phyloP scores from a whole-genome alignment of 2,888 invertebrate genomes.

The Biston betularia region DNA sequence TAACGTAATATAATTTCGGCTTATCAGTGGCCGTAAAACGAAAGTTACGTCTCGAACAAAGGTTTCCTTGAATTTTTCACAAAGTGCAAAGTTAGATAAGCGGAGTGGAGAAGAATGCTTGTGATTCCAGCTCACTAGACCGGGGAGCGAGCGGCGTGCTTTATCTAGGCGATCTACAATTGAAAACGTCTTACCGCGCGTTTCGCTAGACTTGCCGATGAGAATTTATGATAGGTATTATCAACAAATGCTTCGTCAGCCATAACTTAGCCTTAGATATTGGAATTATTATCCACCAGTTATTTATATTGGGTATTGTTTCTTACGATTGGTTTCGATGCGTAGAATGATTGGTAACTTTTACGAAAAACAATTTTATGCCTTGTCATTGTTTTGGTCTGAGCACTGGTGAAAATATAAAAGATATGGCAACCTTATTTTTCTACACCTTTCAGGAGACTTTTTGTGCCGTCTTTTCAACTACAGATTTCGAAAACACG shows the following conservation, averaged over 20 bases:
- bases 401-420: not conserved
- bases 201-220: slow-evolving; percentile 36
- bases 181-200: slow-evolving; percentile 49
- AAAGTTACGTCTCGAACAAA: not conserved
- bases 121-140: slow-evolving; percentile 45
- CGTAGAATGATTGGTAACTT: slow-evolving; percentile 13
- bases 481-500: too few relatives aligned
- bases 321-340: slow-evolving; percentile 16
- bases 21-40: too few relatives aligned
- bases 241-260: slow-evolving; percentile 35
- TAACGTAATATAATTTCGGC: too few relatives aligned
- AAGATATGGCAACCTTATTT: too few relatives aligned
- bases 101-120: slow-evolving; percentile 43
- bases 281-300: slow-evolving; percentile 10
- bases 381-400: slow-evolving; percentile 7
- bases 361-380: slow-evolving; percentile 13
- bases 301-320: slow-evolving; percentile 16
- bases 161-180: slow-evolving; percentile 62
- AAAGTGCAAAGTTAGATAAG: slow-evolving; percentile 38
- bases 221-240: slow-evolving; percentile 38
- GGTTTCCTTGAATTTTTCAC: slow-evolving; percentile 15
- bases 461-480: too few relatives aligned
- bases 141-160: slow-evolving; percentile 51
- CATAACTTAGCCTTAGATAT: slow-evolving; percentile 25
- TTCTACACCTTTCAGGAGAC: too few relatives aligned